phyloP scores from a whole-genome alignment of 2,113 vertebrate species.

The rat (Rattus norvegicus) region GRCr8 NC_086025.1:114242501-114243000 shows the following conservation, averaged over 20 bases:
- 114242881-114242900: background rate
- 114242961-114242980: background rate
- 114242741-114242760: background rate
- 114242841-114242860: background rate
- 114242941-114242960: background rate
- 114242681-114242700: background rate
- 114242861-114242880: background rate
- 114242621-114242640: background rate
- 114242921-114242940: background rate
- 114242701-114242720: background rate
- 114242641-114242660: background rate
- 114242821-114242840: background rate
- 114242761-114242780: background rate
- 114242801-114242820: background rate
- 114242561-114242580: background rate
- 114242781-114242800: background rate
- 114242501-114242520: background rate
- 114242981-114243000: background rate
- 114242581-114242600: background rate
- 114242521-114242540: background rate
- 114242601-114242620: background rate
- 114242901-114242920: background rate
- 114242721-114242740: background rate
- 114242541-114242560: background rate
- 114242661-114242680: background rate